Evolutionary conservation across 2,888 invertebrate genomes (phyloP), one percentile per base, ranked within the genome.

Genomic region (Lissonota sp.): DNA sequence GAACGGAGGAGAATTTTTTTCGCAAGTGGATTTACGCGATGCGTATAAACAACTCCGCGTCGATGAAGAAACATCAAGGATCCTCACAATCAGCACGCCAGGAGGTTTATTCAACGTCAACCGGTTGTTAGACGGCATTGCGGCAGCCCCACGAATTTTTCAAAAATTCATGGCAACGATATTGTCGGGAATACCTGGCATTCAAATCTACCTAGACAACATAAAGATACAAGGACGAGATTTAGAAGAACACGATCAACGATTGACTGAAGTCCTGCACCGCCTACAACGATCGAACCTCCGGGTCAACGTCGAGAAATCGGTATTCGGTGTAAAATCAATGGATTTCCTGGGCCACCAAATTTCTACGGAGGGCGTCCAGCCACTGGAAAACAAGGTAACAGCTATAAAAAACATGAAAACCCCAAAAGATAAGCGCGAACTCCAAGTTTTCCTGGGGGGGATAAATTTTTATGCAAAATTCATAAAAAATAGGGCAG

Each of bases 41-140:
- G 86, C 86, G 39, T 86, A 84, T 46, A 76, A 80, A 58, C 85
- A 86, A 77, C 69, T 86, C 37, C 73, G 73, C 39, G 76, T 86
- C 26, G 84, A 85, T 55, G 84, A 87, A 63, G 71, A 79, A 58
- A 82, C 84, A 16, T 72, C 80, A 60, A 75, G 84, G 63, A 58
- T 84, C 8, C 79, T 82, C 12, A 85, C 84, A 7, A 64, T 86
- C 53, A 86, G 80, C 74, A 86, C 85, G 51, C 85, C 71, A 6
- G 37, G 42, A 62, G 83, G 74, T 7, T 42, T 79, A n/a, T 79
- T 69, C 58, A 69, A 55, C 16, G 79, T 79, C n/a, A 75, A 51
- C 66, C 66, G 71, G 39, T 72, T 80, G 46, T 60, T 74, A 5
- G 77, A 77, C 14, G 82, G 82, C 8, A 53, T 80, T 12, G 53